Conservation (phyloP, 2,888 invertebrate species). For the Diabrotica balteata region DNA sequence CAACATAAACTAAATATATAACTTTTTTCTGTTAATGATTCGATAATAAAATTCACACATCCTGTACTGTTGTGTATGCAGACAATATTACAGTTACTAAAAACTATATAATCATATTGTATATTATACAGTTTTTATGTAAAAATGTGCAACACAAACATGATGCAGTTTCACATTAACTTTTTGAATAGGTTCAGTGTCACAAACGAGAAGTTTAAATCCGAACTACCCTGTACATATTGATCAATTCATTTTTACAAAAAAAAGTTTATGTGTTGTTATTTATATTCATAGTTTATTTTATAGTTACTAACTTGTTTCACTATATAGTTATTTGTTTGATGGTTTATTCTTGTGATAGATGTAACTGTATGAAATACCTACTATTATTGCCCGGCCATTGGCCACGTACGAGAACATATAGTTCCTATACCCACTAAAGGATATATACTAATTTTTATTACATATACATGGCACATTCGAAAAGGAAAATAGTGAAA, state of each 20-base stretch:
- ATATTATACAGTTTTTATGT: too few relatives aligned
- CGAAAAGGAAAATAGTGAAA: too few relatives aligned
- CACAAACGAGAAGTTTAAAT: too few relatives aligned
- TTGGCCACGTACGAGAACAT: conserved; percentile 2
- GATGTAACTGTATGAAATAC: conserved; percentile 6
- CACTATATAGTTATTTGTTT: conserved; percentile 26
- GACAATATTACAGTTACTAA: too few relatives aligned
- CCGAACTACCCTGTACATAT: not conserved
- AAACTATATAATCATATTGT: too few relatives aligned
- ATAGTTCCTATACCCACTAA: conserved; percentile 8
- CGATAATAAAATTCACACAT: too few relatives aligned
- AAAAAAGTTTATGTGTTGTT: conserved; percentile 59
- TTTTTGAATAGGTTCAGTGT: too few relatives aligned
- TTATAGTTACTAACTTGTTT: conserved; percentile 51
- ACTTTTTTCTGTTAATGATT: too few relatives aligned
- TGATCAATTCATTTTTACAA: conserved; percentile 39
- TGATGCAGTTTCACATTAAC: too few relatives aligned
- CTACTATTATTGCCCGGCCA: conserved; percentile 14
- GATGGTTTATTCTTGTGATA: conserved; percentile 27
- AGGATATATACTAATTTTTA: conserved; percentile 13
- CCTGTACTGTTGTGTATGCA: too few relatives aligned
- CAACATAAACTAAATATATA: too few relatives aligned
- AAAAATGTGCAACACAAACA: too few relatives aligned
- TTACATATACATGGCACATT: not conserved
- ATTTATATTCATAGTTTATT: conserved; percentile 61